Evolutionary conservation across 92 coral and sea anemone species (phyloP), one percentile per base, ranked within the genome.

Genomic region (Palythoa heliodiscus): DNA sequence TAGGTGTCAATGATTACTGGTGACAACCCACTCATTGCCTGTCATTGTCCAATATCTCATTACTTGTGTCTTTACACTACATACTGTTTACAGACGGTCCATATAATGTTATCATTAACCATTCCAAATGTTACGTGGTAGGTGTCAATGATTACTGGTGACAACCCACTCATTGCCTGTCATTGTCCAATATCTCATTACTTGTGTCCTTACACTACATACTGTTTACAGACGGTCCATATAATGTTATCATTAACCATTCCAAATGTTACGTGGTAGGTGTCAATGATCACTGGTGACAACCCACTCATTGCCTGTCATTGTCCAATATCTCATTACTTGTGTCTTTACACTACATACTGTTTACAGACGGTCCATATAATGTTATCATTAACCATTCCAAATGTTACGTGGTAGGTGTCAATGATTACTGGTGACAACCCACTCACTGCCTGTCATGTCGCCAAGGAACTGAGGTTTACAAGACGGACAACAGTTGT

Each of bases 401-500:
- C 23, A 29, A 0, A 2, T 5, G 2, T 29, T 2, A 2, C 47
- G 5, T 29, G 71, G 15, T 4, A 66, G 19, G 70, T n/a, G 70
- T 19, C 24, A 5, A 43, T 43, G 9, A 63, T 63, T 22, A 66
- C 14, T 66, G 13, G 2, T 66, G 4, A 23, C 14, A 66, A 66
- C 37, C 71, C 9, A 43, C 9, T 43, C 38, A 23, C 71, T 66
- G 37, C 11, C 35, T n/a, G 35, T 20, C 14, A 66, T 10, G 99
- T 96, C 73, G 99, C 99, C 66, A 91, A 95, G 61, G 98, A 96
- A 87, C 95, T 96, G 63, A 87, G 86, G 87, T 89, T 96, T 48
- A 90, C 99, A 40, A 93, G 70, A 73, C 92, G 91, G 69, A 93
- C 92, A 71, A 94, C 93, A 11, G 74, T 96, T n/a, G 97, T 96